Conservation (phyloP, 2,888 invertebrate species). For the Drosophila imparisetae region DNA sequence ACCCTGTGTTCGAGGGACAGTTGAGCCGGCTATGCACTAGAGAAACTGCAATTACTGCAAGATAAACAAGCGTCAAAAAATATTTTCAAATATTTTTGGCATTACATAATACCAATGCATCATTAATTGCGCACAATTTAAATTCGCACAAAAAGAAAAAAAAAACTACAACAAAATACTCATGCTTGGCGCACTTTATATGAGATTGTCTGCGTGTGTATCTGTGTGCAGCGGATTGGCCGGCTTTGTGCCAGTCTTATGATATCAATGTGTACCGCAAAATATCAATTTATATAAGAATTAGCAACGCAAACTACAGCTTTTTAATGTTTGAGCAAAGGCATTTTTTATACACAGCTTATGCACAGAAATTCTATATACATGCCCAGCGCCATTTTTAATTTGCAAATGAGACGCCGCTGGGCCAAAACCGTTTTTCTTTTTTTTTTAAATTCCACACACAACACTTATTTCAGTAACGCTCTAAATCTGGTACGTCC, state of each 20-base stretch:
- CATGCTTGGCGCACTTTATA: background rate
- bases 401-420: conserved; percentile 64
- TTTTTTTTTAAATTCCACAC: background rate
- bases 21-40: conserved; percentile 31
- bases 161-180: background rate
- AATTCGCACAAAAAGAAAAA: background rate
- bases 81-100: background rate
- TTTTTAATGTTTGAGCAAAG: background rate
- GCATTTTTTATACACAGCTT: conserved; percentile 47
- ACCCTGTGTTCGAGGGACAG: conserved; percentile 41
- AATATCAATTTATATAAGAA: background rate
- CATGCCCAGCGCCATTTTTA: conserved; percentile 72
- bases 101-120: conserved; percentile 23
- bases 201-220: background rate
- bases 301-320: background rate
- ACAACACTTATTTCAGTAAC: background rate
- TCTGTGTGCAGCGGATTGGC: conserved; percentile 2
- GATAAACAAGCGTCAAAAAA: background rate
- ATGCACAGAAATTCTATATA: conserved; percentile 55
- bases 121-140: background rate
- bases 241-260: conserved; percentile 21
- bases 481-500: background rate
- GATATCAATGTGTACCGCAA: background rate
- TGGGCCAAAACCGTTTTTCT: conserved; percentile 13
- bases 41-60: conserved; percentile 8